Percentiles rank a stretch among this genome's conserved stretches.
Conservation (phyloP, 2,797 vertebrate species). For the Basileuterus tristriatus region DNA sequence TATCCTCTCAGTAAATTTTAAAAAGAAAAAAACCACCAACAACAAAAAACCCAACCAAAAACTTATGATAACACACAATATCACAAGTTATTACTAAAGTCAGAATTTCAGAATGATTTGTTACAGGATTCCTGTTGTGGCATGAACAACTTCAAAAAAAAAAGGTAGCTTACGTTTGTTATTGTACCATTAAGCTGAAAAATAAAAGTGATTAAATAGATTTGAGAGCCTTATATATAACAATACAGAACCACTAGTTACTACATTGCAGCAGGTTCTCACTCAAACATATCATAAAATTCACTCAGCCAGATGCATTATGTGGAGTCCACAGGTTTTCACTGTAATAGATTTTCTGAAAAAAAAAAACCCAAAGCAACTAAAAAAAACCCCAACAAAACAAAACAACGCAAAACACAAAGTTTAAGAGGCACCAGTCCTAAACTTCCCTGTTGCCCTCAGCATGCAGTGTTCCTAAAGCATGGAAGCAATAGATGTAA, state of each 20-base stretch:
- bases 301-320: not conserved
- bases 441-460: not conserved
- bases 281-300: not conserved
- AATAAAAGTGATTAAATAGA: not conserved
- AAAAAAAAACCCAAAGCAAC: not conserved
- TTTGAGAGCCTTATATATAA: not conserved
- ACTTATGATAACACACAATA: rapidly evolving
- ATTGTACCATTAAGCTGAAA: not conserved
- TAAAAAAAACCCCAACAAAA: not conserved
- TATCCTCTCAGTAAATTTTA: not conserved
- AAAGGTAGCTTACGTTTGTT: not conserved
- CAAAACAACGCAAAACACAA: not conserved
- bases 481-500: not conserved
- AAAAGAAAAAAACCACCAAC: not conserved
- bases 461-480: not conserved
- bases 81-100: not conserved
- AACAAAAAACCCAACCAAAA: not conserved
- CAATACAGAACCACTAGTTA: not conserved
- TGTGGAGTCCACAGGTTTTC: not conserved
- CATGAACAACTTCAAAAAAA: not conserved
- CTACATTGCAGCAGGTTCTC: not conserved
- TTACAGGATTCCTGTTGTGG: not conserved
- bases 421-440: not conserved
- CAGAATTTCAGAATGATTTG: not conserved
- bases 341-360: not conserved